phyloP scores from a whole-genome alignment of 23 tunicate genomes.

The Diplosoma virens region DNA sequence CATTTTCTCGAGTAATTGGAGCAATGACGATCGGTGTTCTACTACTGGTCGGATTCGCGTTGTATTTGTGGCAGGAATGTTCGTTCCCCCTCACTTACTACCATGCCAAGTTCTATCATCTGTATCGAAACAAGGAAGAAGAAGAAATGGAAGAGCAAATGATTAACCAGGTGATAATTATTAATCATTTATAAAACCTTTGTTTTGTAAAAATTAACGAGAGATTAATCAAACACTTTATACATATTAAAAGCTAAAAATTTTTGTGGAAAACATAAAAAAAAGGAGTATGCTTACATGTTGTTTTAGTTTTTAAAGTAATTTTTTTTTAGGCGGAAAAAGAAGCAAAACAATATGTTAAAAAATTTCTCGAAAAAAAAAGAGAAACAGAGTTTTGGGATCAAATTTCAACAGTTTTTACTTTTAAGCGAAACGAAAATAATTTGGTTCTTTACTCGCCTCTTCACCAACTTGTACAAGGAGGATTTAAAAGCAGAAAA shows the following conservation, averaged over 20 bases:
- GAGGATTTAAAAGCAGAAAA: too few relatives aligned
- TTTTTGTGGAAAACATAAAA: too few relatives aligned
- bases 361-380: slow-evolving; percentile 54
- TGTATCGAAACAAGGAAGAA: slow-evolving; percentile 46
- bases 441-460: slow-evolving; percentile 59
- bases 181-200: too few relatives aligned
- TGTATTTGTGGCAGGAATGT: slow-evolving; percentile 33
- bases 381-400: slow-evolving; percentile 61
- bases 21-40: slow-evolving; percentile 36
- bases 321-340: slow-evolving; percentile 71
- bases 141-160: slow-evolving; percentile 64
- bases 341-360: slow-evolving; percentile 61
- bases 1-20: slow-evolving; percentile 69
- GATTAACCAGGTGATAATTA: too few relatives aligned
- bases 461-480: slow-evolving; percentile 62
- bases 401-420: slow-evolving; percentile 66
- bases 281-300: too few relatives aligned
- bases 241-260: too few relatives aligned
- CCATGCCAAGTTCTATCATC: slow-evolving; percentile 63
- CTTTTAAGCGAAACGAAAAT: slow-evolving; percentile 54
- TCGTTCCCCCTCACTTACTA: slow-evolving; percentile 64
- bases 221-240: too few relatives aligned
- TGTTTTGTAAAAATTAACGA: too few relatives aligned
- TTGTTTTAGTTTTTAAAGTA: too few relatives aligned
- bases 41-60: slow-evolving; percentile 21